These are phyloP conservation scores for Propsilocerus akamusi DNA, from an alignment of 1,140 invertebrate genomes.

Conservation along the genomic window DNA sequence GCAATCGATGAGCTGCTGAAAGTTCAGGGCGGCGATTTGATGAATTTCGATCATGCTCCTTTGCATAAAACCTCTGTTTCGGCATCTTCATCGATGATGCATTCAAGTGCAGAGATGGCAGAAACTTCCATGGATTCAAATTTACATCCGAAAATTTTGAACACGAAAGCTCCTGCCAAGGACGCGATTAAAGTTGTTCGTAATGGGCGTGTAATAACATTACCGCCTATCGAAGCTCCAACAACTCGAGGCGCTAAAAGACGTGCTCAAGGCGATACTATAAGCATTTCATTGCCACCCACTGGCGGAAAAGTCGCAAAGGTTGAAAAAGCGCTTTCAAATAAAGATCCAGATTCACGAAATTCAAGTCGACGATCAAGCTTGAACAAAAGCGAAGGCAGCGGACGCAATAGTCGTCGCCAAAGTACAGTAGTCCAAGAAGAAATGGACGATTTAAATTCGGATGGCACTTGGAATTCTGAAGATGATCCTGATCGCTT, in stretches of 20 bases:
- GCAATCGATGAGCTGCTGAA: background rate
- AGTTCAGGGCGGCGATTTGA: background rate
- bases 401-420: background rate
- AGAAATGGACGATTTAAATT: constrained; percentile 34
- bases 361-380: background rate
- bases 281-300: background rate
- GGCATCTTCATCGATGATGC: too few species aligned
- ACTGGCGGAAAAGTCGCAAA: constrained; percentile 9
- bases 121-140: constrained; percentile 14
- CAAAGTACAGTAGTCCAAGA: constrained; percentile 8
- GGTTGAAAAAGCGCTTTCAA: background rate
- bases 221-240: constrained; percentile 63
- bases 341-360: background rate
- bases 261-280: constrained; percentile 14
- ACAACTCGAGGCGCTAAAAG: constrained; percentile 36
- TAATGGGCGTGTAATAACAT: constrained; percentile 48
- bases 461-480: constrained; percentile 46
- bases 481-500: constrained; percentile 87
- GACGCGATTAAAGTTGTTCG: constrained; percentile 46
- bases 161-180: constrained; percentile 17
- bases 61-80: too few species aligned
- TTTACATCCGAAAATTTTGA: background rate
- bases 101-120: background rate
- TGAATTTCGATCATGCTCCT: constrained; percentile 1
- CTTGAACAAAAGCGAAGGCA: background rate